These are phyloP conservation scores for Eira barbara DNA, from an alignment of 2,113 vertebrate species.

Conservation along the genomic window DNA sequence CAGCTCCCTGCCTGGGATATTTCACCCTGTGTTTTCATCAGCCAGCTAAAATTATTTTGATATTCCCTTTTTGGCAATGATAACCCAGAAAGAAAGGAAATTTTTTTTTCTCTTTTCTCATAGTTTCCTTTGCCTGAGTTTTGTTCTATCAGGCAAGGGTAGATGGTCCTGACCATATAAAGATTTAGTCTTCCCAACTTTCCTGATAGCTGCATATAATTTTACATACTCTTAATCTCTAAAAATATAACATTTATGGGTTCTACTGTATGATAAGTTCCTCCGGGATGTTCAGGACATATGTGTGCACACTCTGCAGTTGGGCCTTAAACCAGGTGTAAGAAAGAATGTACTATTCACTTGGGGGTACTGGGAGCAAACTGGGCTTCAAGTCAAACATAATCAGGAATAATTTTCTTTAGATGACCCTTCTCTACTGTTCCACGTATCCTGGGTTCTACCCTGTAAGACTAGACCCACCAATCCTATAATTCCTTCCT, in stretches of 20 bases:
- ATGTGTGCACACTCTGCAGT: not conserved
- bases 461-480: not conserved
- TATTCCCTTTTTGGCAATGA: not conserved
- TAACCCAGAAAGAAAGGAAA: not conserved
- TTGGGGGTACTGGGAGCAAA: not conserved
- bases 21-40: not conserved
- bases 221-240: not conserved
- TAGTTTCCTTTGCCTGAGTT: not conserved
- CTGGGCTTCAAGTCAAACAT: not conserved
- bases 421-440: not conserved
- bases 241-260: not conserved
- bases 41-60: constrained; percentile 22
- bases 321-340: not conserved
- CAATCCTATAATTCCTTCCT: not conserved
- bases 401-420: not conserved
- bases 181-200: not conserved
- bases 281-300: not conserved
- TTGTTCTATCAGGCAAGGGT: not conserved
- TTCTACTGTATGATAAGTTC: not conserved
- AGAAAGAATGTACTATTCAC: not conserved
- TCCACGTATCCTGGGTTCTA: not conserved
- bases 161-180: not conserved
- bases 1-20: not conserved
- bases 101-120: not conserved
- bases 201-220: not conserved